phyloP scores from a whole-genome alignment of 2,888 invertebrate species.

The Philhelius pedissequus region DNA sequence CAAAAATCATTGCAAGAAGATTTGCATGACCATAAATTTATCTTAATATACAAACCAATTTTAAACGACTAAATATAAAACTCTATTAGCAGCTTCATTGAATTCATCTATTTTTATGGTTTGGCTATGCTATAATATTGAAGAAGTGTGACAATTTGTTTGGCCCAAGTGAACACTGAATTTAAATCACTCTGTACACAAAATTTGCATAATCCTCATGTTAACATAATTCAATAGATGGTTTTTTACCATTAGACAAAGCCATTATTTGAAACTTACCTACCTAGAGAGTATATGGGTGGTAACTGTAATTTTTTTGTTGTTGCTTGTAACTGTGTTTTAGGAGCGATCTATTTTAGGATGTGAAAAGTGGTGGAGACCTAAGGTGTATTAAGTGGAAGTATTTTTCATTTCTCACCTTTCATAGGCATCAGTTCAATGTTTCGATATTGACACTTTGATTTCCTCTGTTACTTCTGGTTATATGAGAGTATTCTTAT shows the following conservation, averaged over 20 bases:
- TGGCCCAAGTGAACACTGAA: slow-evolving; percentile 35
- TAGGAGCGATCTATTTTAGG: background rate
- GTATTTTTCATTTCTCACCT: background rate
- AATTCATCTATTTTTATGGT: background rate
- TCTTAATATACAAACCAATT: slow-evolving; percentile 30
- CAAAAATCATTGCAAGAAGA: background rate
- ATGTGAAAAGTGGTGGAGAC: background rate
- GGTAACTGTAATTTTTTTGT: background rate
- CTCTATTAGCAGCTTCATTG: slow-evolving; percentile 8
- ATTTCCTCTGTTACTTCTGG: background rate
- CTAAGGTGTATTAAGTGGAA: background rate
- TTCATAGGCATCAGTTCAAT: too few species aligned
- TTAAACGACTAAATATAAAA: slow-evolving; percentile 10
- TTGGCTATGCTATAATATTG: background rate
- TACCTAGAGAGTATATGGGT: background rate
- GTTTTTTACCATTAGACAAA: background rate
- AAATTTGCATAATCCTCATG: slow-evolving; percentile 49
- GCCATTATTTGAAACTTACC: background rate
- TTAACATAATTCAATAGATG: slow-evolving; percentile 3
- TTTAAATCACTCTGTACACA: slow-evolving; percentile 18
- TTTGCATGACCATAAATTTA: slow-evolving; percentile 14
- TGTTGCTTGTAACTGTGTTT: background rate
- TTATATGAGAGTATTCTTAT: too few species aligned
- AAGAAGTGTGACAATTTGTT: slow-evolving; percentile 34
- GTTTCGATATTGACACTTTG: background rate